Evolutionary conservation across 2,113 vertebrate genomes (phyloP), one percentile per base, ranked within the genome.

Genomic region (Fulica atra): DNA sequence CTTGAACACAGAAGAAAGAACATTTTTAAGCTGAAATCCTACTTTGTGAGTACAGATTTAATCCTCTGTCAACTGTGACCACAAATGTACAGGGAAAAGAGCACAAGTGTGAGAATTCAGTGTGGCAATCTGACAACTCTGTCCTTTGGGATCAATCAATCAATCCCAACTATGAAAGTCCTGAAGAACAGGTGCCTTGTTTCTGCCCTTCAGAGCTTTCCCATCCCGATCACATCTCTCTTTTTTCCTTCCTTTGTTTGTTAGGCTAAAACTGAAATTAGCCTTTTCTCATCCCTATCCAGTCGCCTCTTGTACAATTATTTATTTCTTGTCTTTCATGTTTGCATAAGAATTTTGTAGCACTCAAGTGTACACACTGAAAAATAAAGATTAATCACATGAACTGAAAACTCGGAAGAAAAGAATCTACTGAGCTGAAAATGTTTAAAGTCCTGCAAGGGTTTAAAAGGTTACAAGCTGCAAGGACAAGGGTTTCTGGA

Each of bases 381-480:
- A 97, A 96, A 97, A 85, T 85, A 95, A 95, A 96, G 88, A 96
- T 88, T 91, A 94, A 97, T 95, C 36, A n/a, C 71, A 59, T 81
- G 93, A 96, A 97, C n/a, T 48, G 54, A 95, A 93, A 92, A 94
- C 68, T 91, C 42, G 2, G 66, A 91, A 64, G 81, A 91, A 79
- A 77, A 92, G 44, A 89, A 85, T 79, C 69, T 92, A 90, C 91
- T 73, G 59, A 92, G 5, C 50, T 84, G 83, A 95, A 95, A 86
- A 95, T 54, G 48, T 85, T 95, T 85, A 81, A 63, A 92, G 80
- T 85, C 82, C 80, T 96, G 13, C 31, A 76, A 73, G 53, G 36
- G 73, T 93, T 97, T 94, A 96, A 95, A 97, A 96, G 53, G 83
- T 95, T 95, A 93, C 68, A 97, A 95, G 97, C 68, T 72, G 88